Conservation (phyloP, 1,140 invertebrate genomes). For the Arion vulgaris region DNA sequence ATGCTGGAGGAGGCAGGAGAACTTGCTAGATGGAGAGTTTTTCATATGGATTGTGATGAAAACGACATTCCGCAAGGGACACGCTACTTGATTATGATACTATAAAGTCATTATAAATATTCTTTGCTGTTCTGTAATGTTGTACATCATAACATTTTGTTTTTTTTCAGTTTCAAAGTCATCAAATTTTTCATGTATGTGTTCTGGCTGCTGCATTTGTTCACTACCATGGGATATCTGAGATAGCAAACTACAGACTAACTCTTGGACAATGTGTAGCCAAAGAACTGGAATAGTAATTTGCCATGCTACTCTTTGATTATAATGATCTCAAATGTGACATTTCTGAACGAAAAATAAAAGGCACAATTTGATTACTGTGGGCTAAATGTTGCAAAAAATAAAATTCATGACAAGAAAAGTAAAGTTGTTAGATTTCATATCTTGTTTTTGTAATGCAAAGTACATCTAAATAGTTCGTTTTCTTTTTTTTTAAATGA, state of each 20-base stretch:
- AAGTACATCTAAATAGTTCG: too few species aligned
- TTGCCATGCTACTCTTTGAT: neutral
- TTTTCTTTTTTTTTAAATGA: too few species aligned
- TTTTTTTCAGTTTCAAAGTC: constrained; percentile 95
- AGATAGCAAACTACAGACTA: constrained; percentile 95
- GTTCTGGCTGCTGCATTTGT: constrained; percentile 97
- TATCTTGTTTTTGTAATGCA: too few species aligned
- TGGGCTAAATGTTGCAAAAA: neutral
- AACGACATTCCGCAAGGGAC: too few species aligned
- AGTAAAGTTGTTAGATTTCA: too few species aligned
- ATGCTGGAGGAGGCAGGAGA: too few species aligned
- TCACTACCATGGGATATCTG: constrained; percentile 97
- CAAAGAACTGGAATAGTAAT: constrained; percentile 43
- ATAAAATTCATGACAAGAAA: neutral
- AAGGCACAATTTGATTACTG: neutral
- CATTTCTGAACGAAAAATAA: neutral
- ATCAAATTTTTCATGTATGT: constrained; percentile 98
- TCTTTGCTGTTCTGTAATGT: too few species aligned
- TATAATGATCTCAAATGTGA: neutral
- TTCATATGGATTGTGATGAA: too few species aligned
- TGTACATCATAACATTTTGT: too few species aligned
- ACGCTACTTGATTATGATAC: too few species aligned
- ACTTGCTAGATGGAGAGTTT: too few species aligned
- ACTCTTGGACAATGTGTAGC: constrained; percentile 87
- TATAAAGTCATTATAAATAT: too few species aligned